Percentiles rank a stretch among this genome's conserved stretches.
Evolutionary conservation across 2,113 vertebrate species (phyloP).

Genomic region (Seriola quinqueradiata): DNA sequence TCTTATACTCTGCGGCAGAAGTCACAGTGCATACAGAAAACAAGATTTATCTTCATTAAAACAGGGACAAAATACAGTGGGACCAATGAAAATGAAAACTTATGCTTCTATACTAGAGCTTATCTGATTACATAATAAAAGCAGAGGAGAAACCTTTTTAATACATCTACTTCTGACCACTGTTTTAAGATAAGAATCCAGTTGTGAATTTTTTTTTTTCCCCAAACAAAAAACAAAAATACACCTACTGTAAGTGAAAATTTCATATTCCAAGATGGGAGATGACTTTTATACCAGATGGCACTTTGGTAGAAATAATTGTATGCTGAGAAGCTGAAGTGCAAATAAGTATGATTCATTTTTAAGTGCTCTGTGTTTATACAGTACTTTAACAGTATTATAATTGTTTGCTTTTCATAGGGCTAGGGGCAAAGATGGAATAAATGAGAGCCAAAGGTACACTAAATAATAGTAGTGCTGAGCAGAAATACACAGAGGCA

Average conservation of each 20-base stretch:
- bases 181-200: slow-evolving; percentile 33
- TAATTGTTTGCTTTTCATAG: slow-evolving; percentile 67
- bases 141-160: slow-evolving; percentile 22
- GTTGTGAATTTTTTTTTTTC: not conserved
- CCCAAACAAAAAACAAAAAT: slow-evolving; percentile 13
- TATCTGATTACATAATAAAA: slow-evolving; percentile 40
- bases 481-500: slow-evolving; percentile 28
- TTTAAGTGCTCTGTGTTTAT: slow-evolving; percentile 70
- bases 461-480: slow-evolving; percentile 55
- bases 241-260: slow-evolving; percentile 26
- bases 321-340: slow-evolving; percentile 55
- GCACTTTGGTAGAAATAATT: slow-evolving; percentile 52
- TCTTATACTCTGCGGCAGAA: not conserved
- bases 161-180: slow-evolving; percentile 25
- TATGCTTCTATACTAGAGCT: slow-evolving; percentile 11
- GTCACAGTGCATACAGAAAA: not conserved
- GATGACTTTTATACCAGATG: slow-evolving; percentile 58
- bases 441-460: slow-evolving; percentile 62
- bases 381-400: slow-evolving; percentile 58
- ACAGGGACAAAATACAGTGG: slow-evolving; percentile 6
- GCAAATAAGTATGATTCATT: slow-evolving; percentile 70
- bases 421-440: slow-evolving; percentile 49
- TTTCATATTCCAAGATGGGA: slow-evolving; percentile 38
- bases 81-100: slow-evolving; percentile 18
- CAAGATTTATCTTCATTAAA: slow-evolving; percentile 31